Evolutionary conservation across 2,113 vertebrate species (phyloP).

Genomic region (Mobula birostris): DNA sequence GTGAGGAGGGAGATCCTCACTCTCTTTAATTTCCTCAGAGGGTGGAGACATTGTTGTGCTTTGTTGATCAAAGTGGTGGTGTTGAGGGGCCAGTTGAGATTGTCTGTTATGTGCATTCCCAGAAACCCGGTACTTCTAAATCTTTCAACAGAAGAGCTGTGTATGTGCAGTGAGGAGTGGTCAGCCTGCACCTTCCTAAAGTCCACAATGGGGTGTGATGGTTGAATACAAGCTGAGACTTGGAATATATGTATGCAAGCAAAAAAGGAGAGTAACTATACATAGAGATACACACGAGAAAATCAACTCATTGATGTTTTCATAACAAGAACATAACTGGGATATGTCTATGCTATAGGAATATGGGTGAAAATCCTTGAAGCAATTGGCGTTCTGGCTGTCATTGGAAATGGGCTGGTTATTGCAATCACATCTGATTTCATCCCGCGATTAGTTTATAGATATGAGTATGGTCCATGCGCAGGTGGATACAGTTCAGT

Average conservation of each 20-base stretch:
- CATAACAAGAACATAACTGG: background rate
- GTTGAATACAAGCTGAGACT: background rate
- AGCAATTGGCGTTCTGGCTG: constrained; percentile 74
- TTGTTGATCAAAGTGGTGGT: too few species aligned
- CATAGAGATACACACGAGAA: background rate
- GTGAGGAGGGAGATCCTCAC: too few species aligned
- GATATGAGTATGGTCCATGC: constrained; percentile 74
- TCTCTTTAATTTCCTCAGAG: too few species aligned
- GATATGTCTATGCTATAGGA: constrained; percentile 50
- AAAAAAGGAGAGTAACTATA: background rate
- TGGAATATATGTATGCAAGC: background rate
- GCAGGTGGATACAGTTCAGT: background rate
- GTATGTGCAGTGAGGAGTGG: too few species aligned
- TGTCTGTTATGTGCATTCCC: too few species aligned
- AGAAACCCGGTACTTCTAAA: too few species aligned
- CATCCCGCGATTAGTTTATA: constrained; percentile 78
- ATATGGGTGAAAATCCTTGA: constrained; percentile 80
- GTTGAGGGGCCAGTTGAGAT: too few species aligned
- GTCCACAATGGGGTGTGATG: background rate
- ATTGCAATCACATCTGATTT: constrained; percentile 86
- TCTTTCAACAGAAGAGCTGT: too few species aligned
- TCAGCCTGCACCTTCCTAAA: too few species aligned
- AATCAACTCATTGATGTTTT: background rate
- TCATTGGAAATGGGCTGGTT: constrained; percentile 82
- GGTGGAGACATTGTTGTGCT: too few species aligned